Evolutionary conservation across 2,113 vertebrate species (phyloP).

Genomic region (Peromyscus maniculatus): DNA sequence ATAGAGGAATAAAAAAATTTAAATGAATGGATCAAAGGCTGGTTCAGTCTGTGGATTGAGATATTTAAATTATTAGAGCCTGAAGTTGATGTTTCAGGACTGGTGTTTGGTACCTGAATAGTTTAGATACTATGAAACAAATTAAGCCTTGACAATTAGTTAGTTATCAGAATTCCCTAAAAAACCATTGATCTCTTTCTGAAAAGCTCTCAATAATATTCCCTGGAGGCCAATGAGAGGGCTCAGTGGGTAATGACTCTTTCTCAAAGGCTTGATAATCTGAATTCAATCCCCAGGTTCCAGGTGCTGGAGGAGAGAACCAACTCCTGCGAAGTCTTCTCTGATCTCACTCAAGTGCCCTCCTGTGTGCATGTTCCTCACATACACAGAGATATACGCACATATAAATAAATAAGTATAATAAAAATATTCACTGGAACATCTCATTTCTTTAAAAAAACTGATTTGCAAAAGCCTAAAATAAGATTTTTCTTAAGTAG

Average conservation of each 20-base stretch:
- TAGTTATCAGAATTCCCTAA: not conserved
- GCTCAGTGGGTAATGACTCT: not conserved
- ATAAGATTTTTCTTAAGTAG: not conserved
- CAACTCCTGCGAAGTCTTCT: not conserved
- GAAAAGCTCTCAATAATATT: not conserved
- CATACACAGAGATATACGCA: not conserved
- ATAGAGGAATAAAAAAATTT: not conserved
- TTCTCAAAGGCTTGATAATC: no score
- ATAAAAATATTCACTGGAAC: not conserved
- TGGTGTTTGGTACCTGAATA: not conserved
- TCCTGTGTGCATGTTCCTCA: no score
- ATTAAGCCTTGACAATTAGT: not conserved
- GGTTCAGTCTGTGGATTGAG: not conserved
- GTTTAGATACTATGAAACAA: not conserved
- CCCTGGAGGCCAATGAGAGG: not conserved
- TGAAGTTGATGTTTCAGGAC: not conserved
- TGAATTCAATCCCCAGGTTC: not conserved
- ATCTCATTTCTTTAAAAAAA: not conserved
- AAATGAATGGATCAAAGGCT: not conserved
- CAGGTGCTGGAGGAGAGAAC: not conserved
- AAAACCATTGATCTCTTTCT: not conserved
- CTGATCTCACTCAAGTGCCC: not conserved
- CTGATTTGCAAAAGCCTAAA: not conserved
- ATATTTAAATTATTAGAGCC: not conserved
- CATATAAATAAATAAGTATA: not conserved